Evolutionary conservation across 2,113 vertebrate genomes (phyloP), one percentile per base, ranked within the genome.

Genomic region (Triplophysa siluroides): DNA sequence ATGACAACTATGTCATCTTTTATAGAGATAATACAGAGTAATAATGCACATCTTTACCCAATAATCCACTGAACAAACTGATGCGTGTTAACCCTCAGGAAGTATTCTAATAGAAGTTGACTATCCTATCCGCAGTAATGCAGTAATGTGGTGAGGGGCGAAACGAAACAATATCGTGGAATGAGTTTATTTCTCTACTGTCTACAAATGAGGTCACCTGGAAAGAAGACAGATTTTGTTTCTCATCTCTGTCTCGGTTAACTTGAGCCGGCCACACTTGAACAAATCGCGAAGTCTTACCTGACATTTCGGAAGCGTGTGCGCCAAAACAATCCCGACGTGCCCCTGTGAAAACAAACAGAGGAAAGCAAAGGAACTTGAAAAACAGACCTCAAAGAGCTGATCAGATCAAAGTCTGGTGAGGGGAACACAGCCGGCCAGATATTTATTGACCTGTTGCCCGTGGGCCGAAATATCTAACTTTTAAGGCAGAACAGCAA

Each of bases 291-390:
- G 69, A 61, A 73, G 54, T 76, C 66, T 88, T 93, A 99, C 98
- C 96, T 97, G 94, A 85, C 96, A 98, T 0, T 88, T 88, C 3
- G 96, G 95, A 79, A 99, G 86, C 52, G 91, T 84, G 80, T 99
- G 90, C 76, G 96, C 96, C 83, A 99, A 92, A 84, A 95, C 95
- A 86, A 99, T 98, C 80, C 97, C 97, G 64, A 99, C 93, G 12
- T 99, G 98, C 26, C 98, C 98, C 97, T 98, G 90, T 21, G 81
- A 19, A 54, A 72, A 77, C 70, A 75, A 8, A 87, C 72, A 72
- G 23, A 83, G 67, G 52, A 60, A 41, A 24, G n/a, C 24, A 21
- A 78, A 58, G 64, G 21, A 61, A 43, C 50, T 41, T 47, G 24
- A 63, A 74, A 45, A 76, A 23, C 18, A 13, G 8, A 10, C 2